These are phyloP conservation scores for Bathynomus jamesi DNA, from an alignment of 1,140 invertebrate genomes.

Conservation along the genomic window DNA sequence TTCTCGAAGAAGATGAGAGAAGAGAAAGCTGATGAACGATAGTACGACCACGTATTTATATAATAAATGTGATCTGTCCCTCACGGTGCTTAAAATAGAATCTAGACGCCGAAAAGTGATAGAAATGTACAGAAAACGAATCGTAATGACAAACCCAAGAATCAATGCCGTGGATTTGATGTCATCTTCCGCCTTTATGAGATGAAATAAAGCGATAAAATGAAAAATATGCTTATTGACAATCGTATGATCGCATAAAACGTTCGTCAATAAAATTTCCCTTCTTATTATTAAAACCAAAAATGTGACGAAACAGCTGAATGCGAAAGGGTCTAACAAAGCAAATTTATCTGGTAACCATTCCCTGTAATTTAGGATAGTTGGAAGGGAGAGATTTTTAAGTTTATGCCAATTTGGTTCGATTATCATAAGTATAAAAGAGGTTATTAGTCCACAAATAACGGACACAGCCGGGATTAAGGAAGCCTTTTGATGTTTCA, in stretches of 20 bases:
- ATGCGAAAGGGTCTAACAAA: not conserved
- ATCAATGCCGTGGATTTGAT: not conserved
- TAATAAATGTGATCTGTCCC: not conserved
- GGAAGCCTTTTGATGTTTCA: not conserved
- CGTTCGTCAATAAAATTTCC: not conserved
- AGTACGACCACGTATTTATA: not conserved
- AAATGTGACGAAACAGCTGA: not conserved
- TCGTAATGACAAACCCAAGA: not conserved
- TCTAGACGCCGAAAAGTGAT: not conserved
- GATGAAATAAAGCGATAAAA: not conserved
- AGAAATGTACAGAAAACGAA: not conserved
- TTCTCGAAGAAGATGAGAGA: not conserved
- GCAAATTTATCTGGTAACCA: not conserved
- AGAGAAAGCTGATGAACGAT: not conserved
- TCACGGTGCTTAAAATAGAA: not conserved
- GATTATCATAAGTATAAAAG: not conserved
- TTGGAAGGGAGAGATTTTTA: not conserved
- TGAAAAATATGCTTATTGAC: not conserved
- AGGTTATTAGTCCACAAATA: not conserved
- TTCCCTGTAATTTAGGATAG: not conserved
- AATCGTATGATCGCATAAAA: not conserved
- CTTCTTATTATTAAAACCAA: not conserved
- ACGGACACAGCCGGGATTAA: not conserved
- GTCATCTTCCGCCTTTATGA: not conserved
- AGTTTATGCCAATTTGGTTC: not conserved